Evolutionary conservation across 2,113 vertebrate species (phyloP), one percentile per base, ranked within the genome.

Genomic region (Pedionomus torquatus): DNA sequence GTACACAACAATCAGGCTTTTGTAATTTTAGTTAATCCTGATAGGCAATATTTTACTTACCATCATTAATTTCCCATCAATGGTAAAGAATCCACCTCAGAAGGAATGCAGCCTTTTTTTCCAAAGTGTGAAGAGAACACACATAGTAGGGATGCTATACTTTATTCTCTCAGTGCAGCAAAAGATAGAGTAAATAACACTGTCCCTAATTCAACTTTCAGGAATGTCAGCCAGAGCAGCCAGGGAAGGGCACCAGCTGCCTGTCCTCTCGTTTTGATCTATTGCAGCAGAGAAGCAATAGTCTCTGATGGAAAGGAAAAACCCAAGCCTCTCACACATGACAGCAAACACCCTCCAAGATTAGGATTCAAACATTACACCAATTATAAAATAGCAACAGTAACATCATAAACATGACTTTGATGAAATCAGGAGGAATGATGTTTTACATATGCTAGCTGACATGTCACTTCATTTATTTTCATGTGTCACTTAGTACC

Each of bases 201-300:
- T 96, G 96, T 96, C 93, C 92, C 96, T 91, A 96, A 89, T 80
- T 97, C 96, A 97, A 97, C 97, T 97, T 87, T 95, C 68, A 97
- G 94, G 91, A 96, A 92, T 77, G 94, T 96, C 95, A 97, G 93
- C 94, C 94, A 94, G 93, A 94, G 54, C 93, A 89, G 93, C 17
- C 77, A 78, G 92, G 85, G 92, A 95, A 97, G 93, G 93, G 93
- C 95, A 96, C 68, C 96, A 97, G 89, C 87, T 94, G 94, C 66
- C 78, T 70, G 69, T 80, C 31, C 77, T 95, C 87, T 96, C 49
- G 41, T 87, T 94, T 68, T 95, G 83, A 89, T 92, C 83, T 84
- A 89, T 63, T 69, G 49, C 83, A 91, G 54, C 9, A 26, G 77
- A 60, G 51, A 71, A 41, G 77, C 77, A 85, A 51, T 12, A 63